These are phyloP conservation scores for Ammodramus savannarum DNA, from an alignment of 2,113 vertebrate genomes.

Conservation along the genomic window DNA sequence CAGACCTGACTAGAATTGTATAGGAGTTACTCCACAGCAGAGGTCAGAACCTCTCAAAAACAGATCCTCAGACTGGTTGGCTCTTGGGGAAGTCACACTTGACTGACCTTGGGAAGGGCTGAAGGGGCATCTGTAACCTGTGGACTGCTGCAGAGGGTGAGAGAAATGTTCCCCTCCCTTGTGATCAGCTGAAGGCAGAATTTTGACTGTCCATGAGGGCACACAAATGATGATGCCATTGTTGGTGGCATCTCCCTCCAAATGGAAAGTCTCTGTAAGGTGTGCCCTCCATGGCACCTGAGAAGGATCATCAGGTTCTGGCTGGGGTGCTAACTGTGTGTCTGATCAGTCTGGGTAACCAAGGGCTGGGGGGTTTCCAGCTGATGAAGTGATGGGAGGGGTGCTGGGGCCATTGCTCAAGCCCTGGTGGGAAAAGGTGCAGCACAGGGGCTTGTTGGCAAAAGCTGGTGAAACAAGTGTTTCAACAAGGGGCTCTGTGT, in stretches of 20 bases:
- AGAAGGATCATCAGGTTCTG: neutral
- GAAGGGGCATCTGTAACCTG: neutral
- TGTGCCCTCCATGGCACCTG: neutral
- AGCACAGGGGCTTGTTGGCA: neutral
- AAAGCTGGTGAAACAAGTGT: neutral
- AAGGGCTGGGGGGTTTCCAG: neutral
- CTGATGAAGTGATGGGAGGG: neutral
- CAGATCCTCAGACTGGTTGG: neutral
- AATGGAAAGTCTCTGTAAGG: neutral
- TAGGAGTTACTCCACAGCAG: neutral
- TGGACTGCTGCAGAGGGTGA: neutral
- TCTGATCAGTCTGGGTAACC: neutral
- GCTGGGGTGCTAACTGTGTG: neutral
- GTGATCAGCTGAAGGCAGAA: neutral
- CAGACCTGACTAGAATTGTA: neutral
- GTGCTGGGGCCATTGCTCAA: neutral
- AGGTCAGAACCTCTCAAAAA: neutral
- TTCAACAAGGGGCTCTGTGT: neutral
- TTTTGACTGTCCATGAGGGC: neutral
- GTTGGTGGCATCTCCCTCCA: neutral
- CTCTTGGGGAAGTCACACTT: neutral
- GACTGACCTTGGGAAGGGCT: neutral
- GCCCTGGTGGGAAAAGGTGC: neutral
- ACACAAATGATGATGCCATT: neutral
- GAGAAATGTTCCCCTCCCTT: neutral